phyloP scores from a whole-genome alignment of 2,888 invertebrate genomes.

The Meta bourneti region DNA sequence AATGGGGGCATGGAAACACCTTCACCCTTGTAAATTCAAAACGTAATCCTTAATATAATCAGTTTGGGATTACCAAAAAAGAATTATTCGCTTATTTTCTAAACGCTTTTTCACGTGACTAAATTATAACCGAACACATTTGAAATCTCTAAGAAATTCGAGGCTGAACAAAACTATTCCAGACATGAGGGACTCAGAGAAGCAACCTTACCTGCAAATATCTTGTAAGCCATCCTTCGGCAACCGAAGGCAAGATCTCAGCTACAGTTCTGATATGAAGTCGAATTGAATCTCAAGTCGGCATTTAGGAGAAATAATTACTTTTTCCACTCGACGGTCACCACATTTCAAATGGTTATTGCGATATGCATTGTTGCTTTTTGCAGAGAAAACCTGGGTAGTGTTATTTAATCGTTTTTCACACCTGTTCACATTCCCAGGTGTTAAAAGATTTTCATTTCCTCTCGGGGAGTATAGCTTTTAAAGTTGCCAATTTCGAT shows the following conservation, averaged over 20 bases:
- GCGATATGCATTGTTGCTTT: slow-evolving; percentile 61
- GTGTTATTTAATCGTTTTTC: slow-evolving; percentile 67
- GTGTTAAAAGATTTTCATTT: slow-evolving; percentile 68
- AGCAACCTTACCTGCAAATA: neutral
- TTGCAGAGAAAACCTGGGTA: slow-evolving; percentile 31
- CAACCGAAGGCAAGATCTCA: neutral
- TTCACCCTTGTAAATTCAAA: no score
- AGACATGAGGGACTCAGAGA: neutral
- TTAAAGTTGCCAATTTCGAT: slow-evolving; percentile 51
- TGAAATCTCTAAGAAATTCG: no score
- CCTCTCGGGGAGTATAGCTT: slow-evolving; percentile 42
- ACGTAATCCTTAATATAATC: no score
- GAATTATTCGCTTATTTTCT: no score
- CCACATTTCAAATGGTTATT: slow-evolving; percentile 53
- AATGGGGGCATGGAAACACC: no score
- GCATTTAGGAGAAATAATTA: slow-evolving; percentile 54
- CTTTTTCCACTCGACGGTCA: slow-evolving; percentile 45
- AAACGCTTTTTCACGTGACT: no score
- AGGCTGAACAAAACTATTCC: no score
- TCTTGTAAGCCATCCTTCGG: slow-evolving; percentile 26
- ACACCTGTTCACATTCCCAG: slow-evolving; percentile 69
- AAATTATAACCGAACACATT: no score
- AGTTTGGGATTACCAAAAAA: no score
- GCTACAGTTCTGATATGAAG: neutral
- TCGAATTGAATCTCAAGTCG: slow-evolving; percentile 21